Percentiles rank a stretch among this genome's conserved stretches.
Conservation (phyloP, 1,140 invertebrate genomes). For the Aphaenogaster rudis region DNA sequence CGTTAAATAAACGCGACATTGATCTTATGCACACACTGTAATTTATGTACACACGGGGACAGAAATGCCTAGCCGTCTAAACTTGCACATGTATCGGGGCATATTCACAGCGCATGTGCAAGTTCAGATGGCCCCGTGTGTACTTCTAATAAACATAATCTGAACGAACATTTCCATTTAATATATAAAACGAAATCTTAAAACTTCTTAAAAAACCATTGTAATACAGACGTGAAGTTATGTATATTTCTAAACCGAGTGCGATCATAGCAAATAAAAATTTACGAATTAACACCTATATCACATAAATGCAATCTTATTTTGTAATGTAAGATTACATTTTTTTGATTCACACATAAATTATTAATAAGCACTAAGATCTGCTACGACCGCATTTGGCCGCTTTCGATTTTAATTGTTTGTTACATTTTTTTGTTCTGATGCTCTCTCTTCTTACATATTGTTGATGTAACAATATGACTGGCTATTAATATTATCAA, state of each 20-base stretch:
- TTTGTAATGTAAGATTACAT: neutral
- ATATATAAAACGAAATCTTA: neutral
- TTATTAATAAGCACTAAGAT: no score
- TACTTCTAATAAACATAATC: constrained; percentile 8
- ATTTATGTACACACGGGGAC: neutral
- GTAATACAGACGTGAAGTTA: neutral
- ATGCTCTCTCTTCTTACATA: neutral
- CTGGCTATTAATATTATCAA: neutral
- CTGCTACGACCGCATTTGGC: no score
- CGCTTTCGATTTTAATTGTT: no score
- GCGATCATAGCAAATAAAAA: neutral
- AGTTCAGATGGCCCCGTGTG: no score
- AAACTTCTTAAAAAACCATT: neutral
- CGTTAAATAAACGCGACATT: constrained; percentile 31
- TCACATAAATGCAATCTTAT: neutral
- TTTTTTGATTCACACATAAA: no score
- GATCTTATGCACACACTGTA: neutral
- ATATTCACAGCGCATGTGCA: no score
- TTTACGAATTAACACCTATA: neutral
- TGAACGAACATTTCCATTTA: neutral
- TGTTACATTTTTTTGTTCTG: neutral
- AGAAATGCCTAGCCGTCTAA: no score
- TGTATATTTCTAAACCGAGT: neutral
- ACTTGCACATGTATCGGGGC: no score
- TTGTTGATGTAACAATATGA: neutral